Evolutionary conservation across 2,113 vertebrate species (phyloP), one percentile per base, ranked within the genome.

Genomic region (Poeciliopsis retropinna): DNA sequence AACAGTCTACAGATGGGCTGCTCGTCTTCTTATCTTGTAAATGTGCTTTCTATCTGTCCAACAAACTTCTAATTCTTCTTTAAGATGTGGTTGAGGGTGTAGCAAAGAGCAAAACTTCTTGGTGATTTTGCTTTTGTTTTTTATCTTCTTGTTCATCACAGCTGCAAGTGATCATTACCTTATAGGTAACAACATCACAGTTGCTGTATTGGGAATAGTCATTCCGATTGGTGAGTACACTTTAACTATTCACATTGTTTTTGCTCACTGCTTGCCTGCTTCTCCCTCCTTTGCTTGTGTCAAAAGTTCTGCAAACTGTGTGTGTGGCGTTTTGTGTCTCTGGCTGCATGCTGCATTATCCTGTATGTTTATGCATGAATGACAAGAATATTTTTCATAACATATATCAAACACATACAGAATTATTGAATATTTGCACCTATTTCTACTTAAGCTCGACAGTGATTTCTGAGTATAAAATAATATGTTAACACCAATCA

Each of bases 201-300:
- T 97, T 64, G 97, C 97, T 47, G 95, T 97, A 73, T 92, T 99
- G 90, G 97, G 97, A 64, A 96, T 98, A 79, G 92, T 97, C 67
- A 96, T 98, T 81, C 98, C 97, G 88, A 95, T 98, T 17, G 97
- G 97, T 99, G 93, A 96, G 97, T 94, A 88, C 34, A 73, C 62
- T 69, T 72, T 19, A 80, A 78, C 77, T 54, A 27, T 65, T 65
- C 63, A 30, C 66, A 47, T 80, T 67, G 75, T 75, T 63, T 80
- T 65, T 74, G 83, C 84, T 79, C 76, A 82, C 60, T 72, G 78
- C 71, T 67, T 39, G 78, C 82, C 80, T 84, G 90, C 91, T 85
- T 88, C 78, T 83, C 85, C 84, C 84, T 87, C 81, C 84, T 75
- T 67, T 73, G 85, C 88, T 85, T 75, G 67, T 63, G 39, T 34